phyloP scores from a whole-genome alignment of 2,113 vertebrate species.

The Cyanoliseus patagonus region DNA sequence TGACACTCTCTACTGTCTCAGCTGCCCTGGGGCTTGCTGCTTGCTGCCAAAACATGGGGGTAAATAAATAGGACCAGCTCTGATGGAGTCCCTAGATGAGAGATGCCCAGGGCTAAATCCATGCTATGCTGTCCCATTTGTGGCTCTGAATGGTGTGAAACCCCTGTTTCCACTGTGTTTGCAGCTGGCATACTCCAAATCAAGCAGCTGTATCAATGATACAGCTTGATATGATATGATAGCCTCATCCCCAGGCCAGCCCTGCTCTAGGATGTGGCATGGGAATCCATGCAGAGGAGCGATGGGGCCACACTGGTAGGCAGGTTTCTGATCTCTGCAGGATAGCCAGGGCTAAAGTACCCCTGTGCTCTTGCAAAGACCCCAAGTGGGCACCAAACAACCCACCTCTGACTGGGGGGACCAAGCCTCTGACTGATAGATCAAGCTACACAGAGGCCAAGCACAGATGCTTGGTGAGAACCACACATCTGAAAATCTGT shows the following conservation, averaged over 20 bases:
- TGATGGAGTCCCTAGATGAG: neutral
- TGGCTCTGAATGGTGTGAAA: neutral
- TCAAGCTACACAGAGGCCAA: accelerated
- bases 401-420: accelerated
- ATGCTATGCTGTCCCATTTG: neutral
- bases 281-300: neutral
- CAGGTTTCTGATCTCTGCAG: neutral
- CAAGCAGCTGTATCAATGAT: accelerated
- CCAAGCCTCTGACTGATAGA: neutral
- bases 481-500: neutral
- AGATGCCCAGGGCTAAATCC: neutral
- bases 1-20: neutral
- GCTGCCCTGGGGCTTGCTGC: neutral
- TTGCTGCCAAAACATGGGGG: neutral
- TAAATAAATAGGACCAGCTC: neutral
- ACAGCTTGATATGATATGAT: no score
- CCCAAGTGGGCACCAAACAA: accelerated
- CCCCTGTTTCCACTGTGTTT: accelerated
- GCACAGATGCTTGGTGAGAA: accelerated
- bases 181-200: neutral
- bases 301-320: neutral
- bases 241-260: neutral
- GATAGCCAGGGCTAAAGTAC: neutral
- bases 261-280: accelerated
- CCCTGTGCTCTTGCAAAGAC: neutral